Conservation (phyloP, 2,888 invertebrate species). For the Nipponacmea schrenckii region DNA sequence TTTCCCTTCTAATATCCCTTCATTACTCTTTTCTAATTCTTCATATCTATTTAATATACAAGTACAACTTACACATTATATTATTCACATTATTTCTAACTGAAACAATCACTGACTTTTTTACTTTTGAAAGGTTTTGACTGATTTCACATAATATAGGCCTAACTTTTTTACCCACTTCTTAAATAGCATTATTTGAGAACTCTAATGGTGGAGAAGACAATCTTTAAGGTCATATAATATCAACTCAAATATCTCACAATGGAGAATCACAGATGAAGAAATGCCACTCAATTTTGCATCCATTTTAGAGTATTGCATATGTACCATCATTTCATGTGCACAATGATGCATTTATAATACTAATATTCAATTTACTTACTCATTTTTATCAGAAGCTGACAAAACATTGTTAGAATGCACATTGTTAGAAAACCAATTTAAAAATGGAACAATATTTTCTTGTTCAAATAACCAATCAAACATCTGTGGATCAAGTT, state of each 20-base stretch:
- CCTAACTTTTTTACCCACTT: too few relatives aligned
- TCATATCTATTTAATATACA: constrained; percentile 36
- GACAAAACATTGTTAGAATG: constrained; percentile 45
- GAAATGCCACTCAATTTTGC: too few relatives aligned
- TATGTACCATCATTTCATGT: neutral
- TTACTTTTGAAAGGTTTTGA: neutral
- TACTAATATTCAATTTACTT: constrained; percentile 25
- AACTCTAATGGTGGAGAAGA: too few relatives aligned
- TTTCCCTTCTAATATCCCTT: constrained; percentile 43
- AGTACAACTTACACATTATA: neutral
- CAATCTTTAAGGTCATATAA: too few relatives aligned
- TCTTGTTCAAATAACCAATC: constrained; percentile 60
- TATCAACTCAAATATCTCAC: too few relatives aligned
- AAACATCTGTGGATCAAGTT: constrained; percentile 46
- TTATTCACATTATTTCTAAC: neutral
- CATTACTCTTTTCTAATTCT: constrained; percentile 35
- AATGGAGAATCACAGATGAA: too few relatives aligned
- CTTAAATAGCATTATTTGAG: too few relatives aligned
- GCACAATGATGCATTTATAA: neutral
- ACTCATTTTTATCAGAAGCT: constrained; percentile 45
- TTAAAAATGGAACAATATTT: constrained; percentile 45
- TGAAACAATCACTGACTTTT: neutral
- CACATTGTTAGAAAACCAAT: constrained; percentile 56
- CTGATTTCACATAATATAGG: too few relatives aligned
- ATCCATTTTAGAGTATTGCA: too few relatives aligned